Base-by-base conservation (phyloP, 2,113 vertebrate genomes). In the Genyomyrus donnyi region DNA sequence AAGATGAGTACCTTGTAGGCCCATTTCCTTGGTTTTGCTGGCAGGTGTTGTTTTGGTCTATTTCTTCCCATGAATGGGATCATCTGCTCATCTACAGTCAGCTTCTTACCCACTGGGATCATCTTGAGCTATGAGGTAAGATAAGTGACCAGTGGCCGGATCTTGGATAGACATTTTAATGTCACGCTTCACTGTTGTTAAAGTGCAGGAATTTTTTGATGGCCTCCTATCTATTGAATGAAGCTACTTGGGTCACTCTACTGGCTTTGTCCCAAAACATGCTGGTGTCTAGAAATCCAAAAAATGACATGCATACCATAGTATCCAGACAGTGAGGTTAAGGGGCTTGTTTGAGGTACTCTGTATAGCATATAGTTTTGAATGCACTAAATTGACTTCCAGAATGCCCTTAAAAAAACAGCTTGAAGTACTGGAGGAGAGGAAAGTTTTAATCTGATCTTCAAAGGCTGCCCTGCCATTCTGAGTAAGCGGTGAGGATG, bases 21-120 rank as follows among this genome's bases (percentile, higher is more conserved):
- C n/a, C 24, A 39, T 83, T 83, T 50, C 74, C 46, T 90, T 70
- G 90, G 88, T 66, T 91, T 89, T 88, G 39, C 45, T 88, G 48
- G 70, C n/a, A 89, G 62, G 50, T 92, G 91, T 27, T 89, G 88
- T 77, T 92, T 91, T 35, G 91, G 35, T 77, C 17, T 66, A 27
- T 89, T 90, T 90, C 66, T 88, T 83, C 88, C 52, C 48, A 89
- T 92, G 53, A 91, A 92, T 50, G 88, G 90, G 49, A 91, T 27
- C 48, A 91, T 90, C 70, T 90, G 87, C 52, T 92, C 89, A 70
- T 91, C 89, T 45, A 88, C 31, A 88, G 86, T n/a, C 45, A 90
- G 89, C 74, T 88, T 91, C 85, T 88, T 62, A 50, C 56, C 42
- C 62, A 90, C 53, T 92, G 84, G 83, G 53, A 92, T 91, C 17